phyloP scores from a whole-genome alignment of 2,888 invertebrate genomes.

The Diaperis boleti region DNA sequence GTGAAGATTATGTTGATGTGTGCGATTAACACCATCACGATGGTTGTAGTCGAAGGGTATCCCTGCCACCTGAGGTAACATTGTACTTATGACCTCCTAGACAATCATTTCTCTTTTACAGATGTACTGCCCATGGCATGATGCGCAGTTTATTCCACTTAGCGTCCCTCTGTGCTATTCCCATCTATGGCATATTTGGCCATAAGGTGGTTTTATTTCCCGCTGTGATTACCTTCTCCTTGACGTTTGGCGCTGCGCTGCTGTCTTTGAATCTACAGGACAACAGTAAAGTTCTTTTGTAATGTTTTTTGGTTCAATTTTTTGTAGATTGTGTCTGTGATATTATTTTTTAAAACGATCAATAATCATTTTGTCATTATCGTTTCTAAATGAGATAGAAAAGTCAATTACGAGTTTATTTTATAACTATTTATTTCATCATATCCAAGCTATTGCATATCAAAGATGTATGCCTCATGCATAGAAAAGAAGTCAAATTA shows the following conservation, averaged over 20 bases:
- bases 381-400: slow-evolving; percentile 16
- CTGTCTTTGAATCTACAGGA: slow-evolving; percentile 63
- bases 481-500: slow-evolving; percentile 44
- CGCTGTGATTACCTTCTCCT: slow-evolving; percentile 60
- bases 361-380: slow-evolving; percentile 14
- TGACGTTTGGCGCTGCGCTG: slow-evolving; percentile 60
- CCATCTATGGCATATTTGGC: slow-evolving; percentile 62
- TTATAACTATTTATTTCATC: slow-evolving; percentile 10
- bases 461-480: slow-evolving; percentile 43
- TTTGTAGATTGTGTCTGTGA: slow-evolving; percentile 47
- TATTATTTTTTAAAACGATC: slow-evolving; percentile 41
- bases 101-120: slow-evolving; percentile 54
- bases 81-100: background rate
- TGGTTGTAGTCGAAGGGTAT: slow-evolving; percentile 69
- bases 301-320: slow-evolving; percentile 41
- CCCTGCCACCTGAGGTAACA: slow-evolving; percentile 71
- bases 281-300: slow-evolving; percentile 64
- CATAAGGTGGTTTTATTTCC: slow-evolving; percentile 63
- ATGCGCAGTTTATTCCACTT: slow-evolving; percentile 69
- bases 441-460: slow-evolving; percentile 45
- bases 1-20: slow-evolving; percentile 68
- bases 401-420: slow-evolving; percentile 31
- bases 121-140: slow-evolving; percentile 72
- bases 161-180: slow-evolving; percentile 68
- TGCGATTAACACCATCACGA: slow-evolving; percentile 67